Conservation (phyloP, 2,888 invertebrate genomes). For the Cephus spinipes region DNA sequence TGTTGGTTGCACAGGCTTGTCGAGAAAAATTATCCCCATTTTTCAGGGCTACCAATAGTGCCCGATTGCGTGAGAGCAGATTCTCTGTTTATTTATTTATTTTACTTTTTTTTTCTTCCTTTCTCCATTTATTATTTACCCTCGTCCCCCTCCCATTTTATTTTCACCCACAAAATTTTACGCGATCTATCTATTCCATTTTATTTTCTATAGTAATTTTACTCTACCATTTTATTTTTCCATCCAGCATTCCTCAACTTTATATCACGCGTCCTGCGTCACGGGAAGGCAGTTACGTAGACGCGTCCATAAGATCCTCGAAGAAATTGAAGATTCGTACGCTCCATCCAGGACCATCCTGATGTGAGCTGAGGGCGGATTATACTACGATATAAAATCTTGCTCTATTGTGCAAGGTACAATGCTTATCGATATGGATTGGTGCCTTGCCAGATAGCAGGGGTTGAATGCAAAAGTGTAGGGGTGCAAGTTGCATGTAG, state of each 20-base stretch:
- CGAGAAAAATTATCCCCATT: slow-evolving; percentile 41
- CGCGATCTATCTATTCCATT: not conserved
- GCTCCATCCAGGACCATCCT: not conserved
- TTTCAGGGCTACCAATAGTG: not conserved
- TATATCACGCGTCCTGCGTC: not conserved
- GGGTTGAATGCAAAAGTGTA: slow-evolving; percentile 24
- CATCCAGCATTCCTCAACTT: not conserved
- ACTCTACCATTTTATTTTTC: not conserved
- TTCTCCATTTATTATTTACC: slow-evolving; percentile 27
- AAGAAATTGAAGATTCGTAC: not conserved
- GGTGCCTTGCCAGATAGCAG: slow-evolving; percentile 22
- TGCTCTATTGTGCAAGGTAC: slow-evolving; percentile 41
- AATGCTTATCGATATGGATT: slow-evolving; percentile 50
- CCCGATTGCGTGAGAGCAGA: not conserved
- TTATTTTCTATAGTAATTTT: slow-evolving; percentile 26
- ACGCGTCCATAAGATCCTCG: not conserved
- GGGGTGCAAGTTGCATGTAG: not conserved
- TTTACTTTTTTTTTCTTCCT: slow-evolving; percentile 28
- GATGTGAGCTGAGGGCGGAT: not conserved
- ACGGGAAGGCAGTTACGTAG: not conserved
- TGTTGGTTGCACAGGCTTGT: slow-evolving; percentile 11
- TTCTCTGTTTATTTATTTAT: slow-evolving; percentile 31
- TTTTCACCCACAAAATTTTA: not conserved
- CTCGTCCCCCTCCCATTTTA: not conserved
- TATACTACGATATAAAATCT: slow-evolving; percentile 38